These are phyloP conservation scores for Sylvilagus bachmani DNA, from an alignment of 2,113 vertebrate species.

Conservation along the genomic window DNA sequence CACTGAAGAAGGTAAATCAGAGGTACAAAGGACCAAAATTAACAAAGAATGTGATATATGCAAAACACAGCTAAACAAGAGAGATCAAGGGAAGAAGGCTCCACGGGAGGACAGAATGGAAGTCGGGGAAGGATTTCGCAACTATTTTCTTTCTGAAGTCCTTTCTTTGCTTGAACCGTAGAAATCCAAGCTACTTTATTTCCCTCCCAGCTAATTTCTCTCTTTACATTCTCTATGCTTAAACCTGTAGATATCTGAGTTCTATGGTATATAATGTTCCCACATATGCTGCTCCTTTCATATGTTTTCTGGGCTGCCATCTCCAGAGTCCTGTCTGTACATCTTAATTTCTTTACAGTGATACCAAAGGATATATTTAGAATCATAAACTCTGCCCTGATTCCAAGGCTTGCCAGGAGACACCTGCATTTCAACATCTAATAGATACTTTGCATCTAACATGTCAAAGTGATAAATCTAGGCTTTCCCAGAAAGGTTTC, in stretches of 20 bases:
- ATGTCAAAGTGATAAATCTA: neutral
- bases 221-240: neutral
- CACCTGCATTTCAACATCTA: neutral
- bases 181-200: neutral
- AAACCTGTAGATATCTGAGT: neutral
- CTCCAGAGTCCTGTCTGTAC: neutral
- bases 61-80: neutral
- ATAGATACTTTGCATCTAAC: neutral
- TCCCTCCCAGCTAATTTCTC: neutral
- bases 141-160: neutral
- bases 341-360: neutral
- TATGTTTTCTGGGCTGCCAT: neutral
- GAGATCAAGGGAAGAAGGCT: neutral
- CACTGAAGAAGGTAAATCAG: neutral
- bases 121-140: neutral
- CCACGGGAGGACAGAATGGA: rapidly evolving
- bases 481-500: neutral
- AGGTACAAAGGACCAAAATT: too few relatives aligned
- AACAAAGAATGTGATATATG: neutral
- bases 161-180: neutral
- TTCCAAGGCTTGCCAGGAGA: too few relatives aligned
- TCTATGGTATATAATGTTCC: neutral
- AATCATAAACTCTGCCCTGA: neutral
- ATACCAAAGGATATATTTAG: neutral
- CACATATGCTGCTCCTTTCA: neutral